Evolutionary conservation across 2,113 vertebrate species (phyloP), one percentile per base, ranked within the genome.

Genomic region (Ophthalmolycus amberensis): DNA sequence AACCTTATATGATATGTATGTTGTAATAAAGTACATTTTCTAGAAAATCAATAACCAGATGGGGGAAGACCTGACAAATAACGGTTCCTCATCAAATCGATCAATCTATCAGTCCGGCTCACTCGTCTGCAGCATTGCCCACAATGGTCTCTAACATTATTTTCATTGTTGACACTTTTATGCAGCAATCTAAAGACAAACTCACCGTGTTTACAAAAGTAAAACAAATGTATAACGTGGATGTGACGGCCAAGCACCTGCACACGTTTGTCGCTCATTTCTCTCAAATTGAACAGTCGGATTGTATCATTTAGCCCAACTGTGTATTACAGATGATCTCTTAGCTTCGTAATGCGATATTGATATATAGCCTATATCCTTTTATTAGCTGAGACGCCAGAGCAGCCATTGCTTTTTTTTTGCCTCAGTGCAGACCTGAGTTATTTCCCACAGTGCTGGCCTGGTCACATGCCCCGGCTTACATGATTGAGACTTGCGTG

Each of bases 401-500:
- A n/a, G 60, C 52, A 60, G 25, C n/a, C 34, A 0, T 37, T 58
- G 65, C 52, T 42, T 32, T 66, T 29, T 12, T 46, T 72, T 73
- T 71, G 59, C 56, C 29, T 50, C 20, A 5, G 63, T 82, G 65
- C 44, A 70, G 52, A 65, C 20, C 60, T 32, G 54, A 40, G 65
- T 81, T 66, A 58, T 77, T 89, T 90, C 83, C 42, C 79, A 75
- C 68, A 76, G 82, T 67, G 67, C 73, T 58, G n/a, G 63, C 50
- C 76, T n/a, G 59, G 84, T 94, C 94, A 94, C 91, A 94, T 89
- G 91, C 79, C 58, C 44, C 75, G 74, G 91, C 91, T 94, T 93
- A 93, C 74, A 80, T 79, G 63, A 82, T 59, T 38, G 67, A 63
- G 25, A 40, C 52, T 63, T 70, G 25, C 73, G 76, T 77, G 70